phyloP scores from a whole-genome alignment of 1,140 invertebrate species.

The Lycorma delicatula region DNA sequence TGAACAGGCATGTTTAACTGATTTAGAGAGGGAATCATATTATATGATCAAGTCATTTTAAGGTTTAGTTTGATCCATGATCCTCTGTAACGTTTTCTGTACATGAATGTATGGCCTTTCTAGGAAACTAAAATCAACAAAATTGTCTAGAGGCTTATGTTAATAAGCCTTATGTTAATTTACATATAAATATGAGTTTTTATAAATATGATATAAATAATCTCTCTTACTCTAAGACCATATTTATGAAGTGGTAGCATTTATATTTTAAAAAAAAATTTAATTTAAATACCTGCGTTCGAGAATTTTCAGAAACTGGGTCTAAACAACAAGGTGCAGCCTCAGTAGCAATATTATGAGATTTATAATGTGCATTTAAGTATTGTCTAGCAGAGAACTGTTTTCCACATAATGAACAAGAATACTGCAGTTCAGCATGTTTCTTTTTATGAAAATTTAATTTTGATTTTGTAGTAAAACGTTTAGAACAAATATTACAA shows the following conservation, averaged over 20 bases:
- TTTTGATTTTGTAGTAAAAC: constrained; percentile 20
- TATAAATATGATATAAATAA: not conserved
- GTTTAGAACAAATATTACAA: constrained; percentile 18
- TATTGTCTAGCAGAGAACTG: constrained; percentile 19
- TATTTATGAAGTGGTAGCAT: not conserved
- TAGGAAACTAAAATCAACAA: not conserved
- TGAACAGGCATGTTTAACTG: too few species aligned
- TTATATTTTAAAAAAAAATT: not conserved
- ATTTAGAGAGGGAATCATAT: too few species aligned
- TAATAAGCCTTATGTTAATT: too few species aligned
- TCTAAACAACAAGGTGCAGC: constrained; percentile 14
- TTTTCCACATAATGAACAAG: constrained; percentile 17
- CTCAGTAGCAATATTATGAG: constrained; percentile 5
- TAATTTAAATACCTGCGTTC: not conserved
- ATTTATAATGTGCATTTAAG: constrained; percentile 15
- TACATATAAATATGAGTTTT: not conserved
- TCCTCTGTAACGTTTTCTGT: too few species aligned
- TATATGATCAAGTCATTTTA: too few species aligned
- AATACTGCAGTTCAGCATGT: constrained; percentile 14
- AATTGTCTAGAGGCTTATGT: too few species aligned
- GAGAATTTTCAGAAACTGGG: constrained; percentile 3
- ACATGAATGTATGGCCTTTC: not conserved
- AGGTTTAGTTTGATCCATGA: too few species aligned
- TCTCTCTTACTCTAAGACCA: not conserved
- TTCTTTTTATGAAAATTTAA: constrained; percentile 20